Evolutionary conservation across 1,140 invertebrate genomes (phyloP).

Genomic region (Drosophila nikananu): DNA sequence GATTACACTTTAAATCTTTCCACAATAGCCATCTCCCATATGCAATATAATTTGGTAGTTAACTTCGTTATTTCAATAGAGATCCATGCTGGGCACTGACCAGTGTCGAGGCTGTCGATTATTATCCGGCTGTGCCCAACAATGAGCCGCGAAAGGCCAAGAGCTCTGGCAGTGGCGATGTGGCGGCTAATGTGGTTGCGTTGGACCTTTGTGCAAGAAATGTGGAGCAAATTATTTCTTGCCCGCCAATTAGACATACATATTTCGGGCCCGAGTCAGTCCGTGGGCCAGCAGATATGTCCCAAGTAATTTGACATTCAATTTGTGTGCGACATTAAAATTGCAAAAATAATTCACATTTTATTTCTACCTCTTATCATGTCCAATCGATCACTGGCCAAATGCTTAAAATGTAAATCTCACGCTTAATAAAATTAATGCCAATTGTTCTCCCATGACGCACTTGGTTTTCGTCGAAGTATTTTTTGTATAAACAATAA

Average conservation of each 20-base stretch:
- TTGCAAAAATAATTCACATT: constrained; percentile 51
- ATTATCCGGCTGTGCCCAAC: constrained; percentile 51
- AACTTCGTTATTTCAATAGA: constrained; percentile 8
- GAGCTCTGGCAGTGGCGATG: constrained; percentile 19
- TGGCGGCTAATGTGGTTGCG: constrained; percentile 54
- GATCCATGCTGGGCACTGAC: constrained; percentile 26
- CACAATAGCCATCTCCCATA: not conserved
- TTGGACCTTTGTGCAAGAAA: constrained; percentile 61
- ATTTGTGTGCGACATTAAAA: constrained; percentile 77
- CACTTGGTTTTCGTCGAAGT: constrained; percentile 10
- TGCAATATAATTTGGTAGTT: constrained; percentile 15
- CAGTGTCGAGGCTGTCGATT: constrained; percentile 54
- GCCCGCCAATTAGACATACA: constrained; percentile 64
- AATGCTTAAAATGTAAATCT: constrained; percentile 42
- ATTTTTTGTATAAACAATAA: too few species aligned
- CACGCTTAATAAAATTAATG: constrained; percentile 42
- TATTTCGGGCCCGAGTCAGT: constrained; percentile 51
- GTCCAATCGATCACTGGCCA: constrained; percentile 52
- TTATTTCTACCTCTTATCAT: constrained; percentile 49
- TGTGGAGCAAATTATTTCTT: constrained; percentile 78
- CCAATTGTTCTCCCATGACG: constrained; percentile 39
- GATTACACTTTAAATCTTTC: not conserved
- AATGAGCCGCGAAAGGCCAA: constrained; percentile 68
- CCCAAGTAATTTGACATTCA: constrained; percentile 73
- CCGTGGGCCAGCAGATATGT: constrained; percentile 51